phyloP scores from a whole-genome alignment of 2,888 invertebrate species.

The Stegana nigrithorax region DNA sequence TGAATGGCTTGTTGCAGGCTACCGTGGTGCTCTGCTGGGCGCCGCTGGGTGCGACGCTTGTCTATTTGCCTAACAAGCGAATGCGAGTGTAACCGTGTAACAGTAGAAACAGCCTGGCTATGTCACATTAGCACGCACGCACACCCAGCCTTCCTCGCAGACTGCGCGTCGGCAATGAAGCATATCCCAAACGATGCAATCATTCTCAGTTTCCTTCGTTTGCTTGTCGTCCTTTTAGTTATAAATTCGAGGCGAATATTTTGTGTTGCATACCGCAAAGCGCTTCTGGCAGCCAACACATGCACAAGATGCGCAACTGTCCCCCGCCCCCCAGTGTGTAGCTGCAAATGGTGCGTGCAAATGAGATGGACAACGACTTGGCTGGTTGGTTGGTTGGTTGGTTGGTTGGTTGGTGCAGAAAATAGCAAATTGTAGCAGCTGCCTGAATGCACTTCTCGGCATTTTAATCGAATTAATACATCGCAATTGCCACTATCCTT shows the following conservation, averaged over 20 bases:
- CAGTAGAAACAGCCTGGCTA: background rate
- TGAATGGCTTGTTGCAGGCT: too few species aligned
- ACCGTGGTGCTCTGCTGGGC: too few species aligned
- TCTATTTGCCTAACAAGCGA: background rate
- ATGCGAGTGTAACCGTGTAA: background rate
- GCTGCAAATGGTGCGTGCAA: too few species aligned
- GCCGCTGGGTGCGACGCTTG: background rate
- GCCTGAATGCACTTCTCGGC: background rate
- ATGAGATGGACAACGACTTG: too few species aligned
- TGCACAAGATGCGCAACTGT: too few species aligned
- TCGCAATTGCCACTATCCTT: too few species aligned
- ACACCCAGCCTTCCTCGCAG: background rate
- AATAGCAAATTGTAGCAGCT: conserved; percentile 7
- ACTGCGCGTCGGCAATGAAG: background rate
- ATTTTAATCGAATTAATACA: conserved; percentile 13
- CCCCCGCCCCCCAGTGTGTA: too few species aligned
- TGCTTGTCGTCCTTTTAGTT: background rate
- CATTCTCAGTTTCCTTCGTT: background rate
- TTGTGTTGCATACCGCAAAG: conserved; percentile 11
- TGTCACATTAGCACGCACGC: conserved; percentile 6
- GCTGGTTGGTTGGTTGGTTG: too few species aligned
- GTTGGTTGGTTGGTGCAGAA: background rate
- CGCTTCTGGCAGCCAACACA: background rate
- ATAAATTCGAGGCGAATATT: background rate
- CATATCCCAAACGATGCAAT: background rate